Evolutionary conservation across 2,113 vertebrate genomes (phyloP).

Genomic region (Sclerurus mexicanus): DNA sequence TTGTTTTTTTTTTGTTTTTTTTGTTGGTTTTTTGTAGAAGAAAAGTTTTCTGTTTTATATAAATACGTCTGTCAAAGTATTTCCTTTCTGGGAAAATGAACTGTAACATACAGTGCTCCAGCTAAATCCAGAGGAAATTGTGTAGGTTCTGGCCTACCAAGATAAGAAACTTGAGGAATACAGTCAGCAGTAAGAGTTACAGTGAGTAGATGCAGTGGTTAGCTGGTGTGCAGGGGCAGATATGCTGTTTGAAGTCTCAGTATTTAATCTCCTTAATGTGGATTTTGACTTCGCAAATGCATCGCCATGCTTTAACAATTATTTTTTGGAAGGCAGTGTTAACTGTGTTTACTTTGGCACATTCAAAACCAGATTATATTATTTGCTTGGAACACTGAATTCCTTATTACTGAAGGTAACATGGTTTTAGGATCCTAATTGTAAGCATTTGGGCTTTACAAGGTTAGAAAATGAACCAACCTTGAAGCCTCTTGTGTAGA

Average conservation of each 20-base stretch:
- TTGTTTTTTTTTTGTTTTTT: too few species aligned
- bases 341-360: not conserved
- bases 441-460: not conserved
- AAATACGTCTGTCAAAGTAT: not conserved
- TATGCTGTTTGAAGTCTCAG: not conserved
- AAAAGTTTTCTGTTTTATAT: not conserved
- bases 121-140: not conserved
- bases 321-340: not conserved
- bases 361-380: not conserved
- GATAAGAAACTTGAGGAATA: slow-evolving; percentile 15
- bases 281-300: not conserved
- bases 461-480: not conserved
- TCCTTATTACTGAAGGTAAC: not conserved
- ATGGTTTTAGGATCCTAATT: not conserved
- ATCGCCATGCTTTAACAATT: not conserved
- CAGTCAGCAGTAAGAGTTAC: not conserved
- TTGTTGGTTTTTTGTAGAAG: not conserved
- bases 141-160: not conserved
- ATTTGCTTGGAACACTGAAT: not conserved
- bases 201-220: not conserved
- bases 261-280: not conserved
- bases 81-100: slow-evolving; percentile 22
- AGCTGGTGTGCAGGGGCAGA: not conserved
- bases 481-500: not conserved
- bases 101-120: not conserved